Evolutionary conservation across 1,140 invertebrate species (phyloP), one percentile per base, ranked within the genome.

Genomic region (Drosophila pandora): DNA sequence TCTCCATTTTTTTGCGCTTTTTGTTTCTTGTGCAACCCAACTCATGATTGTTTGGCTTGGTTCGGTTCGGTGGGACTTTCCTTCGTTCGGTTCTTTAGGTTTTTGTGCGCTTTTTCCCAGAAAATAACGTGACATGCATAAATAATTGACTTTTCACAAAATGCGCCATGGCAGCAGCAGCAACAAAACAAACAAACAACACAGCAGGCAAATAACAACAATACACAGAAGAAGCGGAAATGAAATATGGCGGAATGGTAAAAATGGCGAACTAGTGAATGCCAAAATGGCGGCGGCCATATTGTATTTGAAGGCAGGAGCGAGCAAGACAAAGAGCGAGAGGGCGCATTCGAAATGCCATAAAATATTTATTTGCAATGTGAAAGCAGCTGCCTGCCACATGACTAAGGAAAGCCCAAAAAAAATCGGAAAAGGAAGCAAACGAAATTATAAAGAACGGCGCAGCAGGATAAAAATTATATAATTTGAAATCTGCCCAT

Each of bases 41-140:
- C 43, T 70, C 65, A 69, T 69, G 65, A 69, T 70, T 70, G 21
- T 70, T 70, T 69, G 62, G 39, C 30, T 55, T 45, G 39, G 25
- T 68, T 23, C 21, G 30, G 10, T 37, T 28, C 2, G 32, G 57
- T 41, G 7, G 22, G 23, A 30, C 57, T 34, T 62, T 62, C 47
- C 32, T 64, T 63, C 32, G 30, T 65, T 74, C 17, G 39, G 12
- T 74, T 12, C 48, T 17, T 45, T 39, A 12, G 41, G 22, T 56
- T 41, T 45, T 52, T 71, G 34, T 75, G 37, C 68, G 39, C 48
- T 71, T 71, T 71, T 65, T 81, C 55, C 65, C 77, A 63, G 68
- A 82, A 77, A 82, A 82, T 82, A 71, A 82, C 79, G 79, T 82
- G 79, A 82, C 79, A 82, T 82, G 79, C 79, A 82, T 82, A 82